A percentile compares a stretch with the other conserved stretches of the same genome.
phyloP scores from a whole-genome alignment of 2,113 vertebrate species.

The Progne subis region DNA sequence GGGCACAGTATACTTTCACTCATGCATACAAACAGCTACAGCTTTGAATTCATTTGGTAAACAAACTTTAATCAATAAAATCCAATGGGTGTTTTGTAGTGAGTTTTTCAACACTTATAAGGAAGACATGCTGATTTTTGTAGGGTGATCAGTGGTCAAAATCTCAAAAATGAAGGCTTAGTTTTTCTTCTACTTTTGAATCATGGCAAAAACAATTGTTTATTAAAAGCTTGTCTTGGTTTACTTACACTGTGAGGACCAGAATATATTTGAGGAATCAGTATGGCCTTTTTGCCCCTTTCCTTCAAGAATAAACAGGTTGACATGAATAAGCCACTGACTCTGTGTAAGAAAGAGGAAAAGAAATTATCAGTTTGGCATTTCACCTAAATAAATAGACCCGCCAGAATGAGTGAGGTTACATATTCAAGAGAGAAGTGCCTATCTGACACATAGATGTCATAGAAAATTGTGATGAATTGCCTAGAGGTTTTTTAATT shows the following conservation, averaged over 20 bases:
- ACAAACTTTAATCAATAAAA: background rate
- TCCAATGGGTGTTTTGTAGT: fast-evolving
- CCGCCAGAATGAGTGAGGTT: background rate
- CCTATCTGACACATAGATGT: background rate
- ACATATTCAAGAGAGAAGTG: background rate
- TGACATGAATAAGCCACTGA: background rate
- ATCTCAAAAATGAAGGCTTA: background rate
- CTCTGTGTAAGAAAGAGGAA: background rate
- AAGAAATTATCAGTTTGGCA: background rate
- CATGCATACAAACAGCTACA: background rate
- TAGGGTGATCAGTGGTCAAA: background rate
- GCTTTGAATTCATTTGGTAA: background rate
- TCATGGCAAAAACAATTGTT: background rate
- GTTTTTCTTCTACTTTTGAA: background rate
- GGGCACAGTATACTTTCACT: background rate
- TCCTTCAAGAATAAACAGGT: background rate
- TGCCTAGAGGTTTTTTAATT: background rate
- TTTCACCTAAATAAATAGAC: constrained; percentile 34
- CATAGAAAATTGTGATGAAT: constrained; percentile 21
- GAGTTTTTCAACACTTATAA: background rate
- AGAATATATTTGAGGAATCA: background rate
- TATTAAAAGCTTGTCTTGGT: background rate
- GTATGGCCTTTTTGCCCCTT: background rate
- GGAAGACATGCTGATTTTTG: background rate
- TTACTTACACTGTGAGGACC: background rate